Conservation (phyloP, 2,113 vertebrate genomes). For the Peromyscus maniculatus region DNA sequence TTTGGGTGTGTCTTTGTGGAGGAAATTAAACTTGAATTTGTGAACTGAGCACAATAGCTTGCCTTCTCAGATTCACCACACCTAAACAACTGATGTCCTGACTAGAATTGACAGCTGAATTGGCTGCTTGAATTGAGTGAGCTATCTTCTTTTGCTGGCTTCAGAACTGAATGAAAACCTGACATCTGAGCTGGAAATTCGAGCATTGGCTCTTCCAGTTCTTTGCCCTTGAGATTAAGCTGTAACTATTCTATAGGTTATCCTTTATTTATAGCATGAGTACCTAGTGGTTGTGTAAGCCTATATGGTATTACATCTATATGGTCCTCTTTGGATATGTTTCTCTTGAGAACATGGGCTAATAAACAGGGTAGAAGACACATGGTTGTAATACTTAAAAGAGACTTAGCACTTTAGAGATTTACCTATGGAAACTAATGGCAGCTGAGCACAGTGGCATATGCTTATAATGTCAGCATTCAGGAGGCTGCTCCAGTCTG, state of each 20-base stretch:
- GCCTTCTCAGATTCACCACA: not conserved
- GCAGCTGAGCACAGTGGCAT: not conserved
- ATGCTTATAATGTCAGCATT: not conserved
- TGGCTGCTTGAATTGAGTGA: not conserved
- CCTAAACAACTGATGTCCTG: not conserved
- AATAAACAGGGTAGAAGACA: no score
- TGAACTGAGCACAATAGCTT: not conserved
- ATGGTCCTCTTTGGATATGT: no score
- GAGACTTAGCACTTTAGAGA: not conserved
- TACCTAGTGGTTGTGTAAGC: not conserved
- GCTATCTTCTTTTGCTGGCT: not conserved
- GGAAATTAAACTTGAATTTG: not conserved
- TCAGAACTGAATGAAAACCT: not conserved
- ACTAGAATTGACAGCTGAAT: not conserved
- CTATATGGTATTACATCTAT: not conserved
- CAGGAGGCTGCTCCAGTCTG: not conserved
- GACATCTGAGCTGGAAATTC: not conserved
- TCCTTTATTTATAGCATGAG: not conserved
- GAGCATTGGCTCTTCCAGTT: not conserved
- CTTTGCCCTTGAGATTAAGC: not conserved
- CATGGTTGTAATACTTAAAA: no score
- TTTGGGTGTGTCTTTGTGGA: not conserved
- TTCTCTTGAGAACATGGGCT: no score
- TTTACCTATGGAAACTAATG: not conserved
- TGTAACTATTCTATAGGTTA: not conserved